Conservation (phyloP, 2,888 invertebrate genomes). For the Julus scanicus region DNA sequence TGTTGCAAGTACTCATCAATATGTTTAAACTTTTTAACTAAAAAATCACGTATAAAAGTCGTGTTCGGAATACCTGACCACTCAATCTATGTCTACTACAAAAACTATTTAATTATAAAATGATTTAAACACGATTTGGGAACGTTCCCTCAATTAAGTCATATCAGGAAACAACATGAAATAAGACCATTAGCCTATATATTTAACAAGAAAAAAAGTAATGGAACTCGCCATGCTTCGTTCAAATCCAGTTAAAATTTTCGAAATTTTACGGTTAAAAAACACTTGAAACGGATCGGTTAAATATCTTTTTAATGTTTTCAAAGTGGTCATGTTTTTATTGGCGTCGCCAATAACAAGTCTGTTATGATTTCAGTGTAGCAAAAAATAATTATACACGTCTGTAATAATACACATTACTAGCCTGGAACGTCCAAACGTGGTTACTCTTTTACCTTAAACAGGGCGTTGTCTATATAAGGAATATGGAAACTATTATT, state of each 20-base stretch:
- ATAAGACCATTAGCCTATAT: background rate
- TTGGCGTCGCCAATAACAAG: constrained; percentile 5
- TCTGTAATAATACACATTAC: background rate
- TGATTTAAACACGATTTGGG: background rate
- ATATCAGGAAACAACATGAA: background rate
- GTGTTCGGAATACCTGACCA: too few species aligned
- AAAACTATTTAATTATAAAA: background rate
- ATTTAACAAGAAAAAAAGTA: background rate
- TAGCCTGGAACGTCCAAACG: background rate
- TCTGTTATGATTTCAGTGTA: background rate
- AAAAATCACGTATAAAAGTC: too few species aligned
- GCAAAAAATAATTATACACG: constrained; percentile 4
- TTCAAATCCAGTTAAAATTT: background rate
- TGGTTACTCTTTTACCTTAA: background rate
- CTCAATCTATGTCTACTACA: too few species aligned
- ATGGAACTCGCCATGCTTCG: background rate
- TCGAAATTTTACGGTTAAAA: background rate
- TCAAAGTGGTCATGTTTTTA: background rate
- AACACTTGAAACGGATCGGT: background rate
- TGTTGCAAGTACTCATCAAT: background rate
- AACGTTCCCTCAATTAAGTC: background rate
- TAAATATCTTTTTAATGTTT: constrained; percentile 3
- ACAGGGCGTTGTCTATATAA: constrained; percentile 27
- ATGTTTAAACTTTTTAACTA: too few species aligned
- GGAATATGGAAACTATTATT: constrained; percentile 22